A percentile compares a stretch with the other conserved stretches of the same genome.
These are phyloP conservation scores for Mermis nigrescens DNA, from an alignment of 2,888 invertebrate genomes.

Conservation along the genomic window DNA sequence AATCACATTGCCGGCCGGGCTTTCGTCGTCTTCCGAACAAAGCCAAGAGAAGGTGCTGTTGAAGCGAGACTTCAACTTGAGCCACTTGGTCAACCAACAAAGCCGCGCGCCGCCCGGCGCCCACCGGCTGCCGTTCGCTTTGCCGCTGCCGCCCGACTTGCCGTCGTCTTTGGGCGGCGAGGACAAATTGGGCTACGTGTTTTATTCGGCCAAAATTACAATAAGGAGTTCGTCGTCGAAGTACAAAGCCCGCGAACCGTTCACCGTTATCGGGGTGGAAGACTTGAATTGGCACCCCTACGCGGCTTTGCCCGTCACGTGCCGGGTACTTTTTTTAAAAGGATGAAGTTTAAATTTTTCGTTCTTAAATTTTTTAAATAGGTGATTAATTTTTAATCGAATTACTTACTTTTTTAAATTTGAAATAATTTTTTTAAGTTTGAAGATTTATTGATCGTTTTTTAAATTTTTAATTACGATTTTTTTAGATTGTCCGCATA, in stretches of 20 bases:
- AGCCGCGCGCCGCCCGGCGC: slow-evolving; percentile 2
- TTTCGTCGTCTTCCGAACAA: too few species aligned
- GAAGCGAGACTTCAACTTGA: neutral
- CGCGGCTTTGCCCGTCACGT: slow-evolving; percentile 1
- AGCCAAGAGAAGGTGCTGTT: neutral
- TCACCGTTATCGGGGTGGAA: slow-evolving; percentile 11
- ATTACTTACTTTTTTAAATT: too few species aligned
- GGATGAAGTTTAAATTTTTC: too few species aligned
- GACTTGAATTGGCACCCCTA: slow-evolving; percentile 12
- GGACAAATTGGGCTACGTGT: slow-evolving; percentile 7
- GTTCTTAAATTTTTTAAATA: too few species aligned
- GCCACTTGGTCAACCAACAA: neutral
- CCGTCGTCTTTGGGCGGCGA: slow-evolving; percentile 9
- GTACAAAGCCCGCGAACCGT: neutral
- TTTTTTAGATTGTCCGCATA: too few species aligned
- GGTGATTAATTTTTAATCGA: too few species aligned
- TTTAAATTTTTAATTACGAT: too few species aligned
- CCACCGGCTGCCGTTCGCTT: slow-evolving; percentile 11
- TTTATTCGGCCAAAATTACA: neutral
- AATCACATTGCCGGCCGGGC: neutral
- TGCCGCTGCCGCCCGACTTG: slow-evolving; percentile 2
- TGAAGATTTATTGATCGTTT: too few species aligned
- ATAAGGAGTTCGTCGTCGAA: neutral
- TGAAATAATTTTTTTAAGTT: too few species aligned
- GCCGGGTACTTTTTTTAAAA: neutral